Evolutionary conservation across 53 echinoderm and acorn worm genomes (phyloP), one percentile per base, ranked within the genome.

Genomic region (Apostichopus leukothele): DNA sequence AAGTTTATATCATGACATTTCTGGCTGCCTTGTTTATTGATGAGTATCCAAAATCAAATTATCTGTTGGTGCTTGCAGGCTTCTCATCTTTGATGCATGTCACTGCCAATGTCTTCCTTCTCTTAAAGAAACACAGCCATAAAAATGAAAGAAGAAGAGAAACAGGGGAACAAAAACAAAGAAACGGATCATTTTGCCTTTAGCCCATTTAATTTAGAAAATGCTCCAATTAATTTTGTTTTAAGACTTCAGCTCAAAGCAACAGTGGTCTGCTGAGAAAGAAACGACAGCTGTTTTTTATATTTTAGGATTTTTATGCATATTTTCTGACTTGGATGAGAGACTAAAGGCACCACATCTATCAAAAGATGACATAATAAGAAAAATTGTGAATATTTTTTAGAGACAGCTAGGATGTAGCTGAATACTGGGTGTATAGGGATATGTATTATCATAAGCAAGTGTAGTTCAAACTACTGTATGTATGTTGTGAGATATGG

Each of bases 181-280:
- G 39, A 39, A 39, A 39, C 3, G 39, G 39, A 39, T 79, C 52
- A 51, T 81, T 59, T 20, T 18, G 51, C 55, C 81, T 25, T n/a
- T 52, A 57, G 81, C 55, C 54, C 59, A 54, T 81, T 59, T 22
- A 54, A 81, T 59, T 81, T 21, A 20, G 54, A 59, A 81, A 81
- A 81, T 81, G 81, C 81, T 81, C 81, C 81, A 81, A 81, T 81
- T 81, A 59, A 81, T 81, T 54, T 19, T 57, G 3, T 81, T 55
- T 55, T 59, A 81, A 81, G 52, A 22, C 81, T 81, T 18, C 18
- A 51, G 4, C 51, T 39, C 53, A 39, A 39, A 81, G 54, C 22
- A 54, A 39, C 39, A 39, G 39, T 55, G 59, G 81, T 81, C 54
- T 19, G 54, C 54, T 53, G 19, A 19, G 19, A 9, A 52, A 81